Conservation (phyloP, 2,113 vertebrate genomes). For the cattle (Bos taurus) region ARS-UCD2.0 NC_037336.1:92428001-92428500, state of each 20-base stretch:
- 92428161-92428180: not conserved
- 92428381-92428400: not conserved
- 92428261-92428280: not conserved
- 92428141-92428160: not conserved
- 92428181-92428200: not conserved
- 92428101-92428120: not conserved
- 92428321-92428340: not conserved
- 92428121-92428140: not conserved
- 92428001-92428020: not conserved
- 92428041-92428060: not conserved
- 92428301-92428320: not conserved
- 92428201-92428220: not conserved
- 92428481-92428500: not conserved
- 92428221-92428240: not conserved
- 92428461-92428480: not conserved
- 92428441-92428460: not conserved
- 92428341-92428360: not conserved
- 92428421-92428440: not conserved
- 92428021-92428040: not conserved
- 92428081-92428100: not conserved
- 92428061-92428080: not conserved
- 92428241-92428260: not conserved
- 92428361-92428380: not conserved
- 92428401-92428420: not conserved
- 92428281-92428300: not conserved